Base-by-base conservation (phyloP, 1,140 invertebrate species). In the Saccostrea echinata region DNA sequence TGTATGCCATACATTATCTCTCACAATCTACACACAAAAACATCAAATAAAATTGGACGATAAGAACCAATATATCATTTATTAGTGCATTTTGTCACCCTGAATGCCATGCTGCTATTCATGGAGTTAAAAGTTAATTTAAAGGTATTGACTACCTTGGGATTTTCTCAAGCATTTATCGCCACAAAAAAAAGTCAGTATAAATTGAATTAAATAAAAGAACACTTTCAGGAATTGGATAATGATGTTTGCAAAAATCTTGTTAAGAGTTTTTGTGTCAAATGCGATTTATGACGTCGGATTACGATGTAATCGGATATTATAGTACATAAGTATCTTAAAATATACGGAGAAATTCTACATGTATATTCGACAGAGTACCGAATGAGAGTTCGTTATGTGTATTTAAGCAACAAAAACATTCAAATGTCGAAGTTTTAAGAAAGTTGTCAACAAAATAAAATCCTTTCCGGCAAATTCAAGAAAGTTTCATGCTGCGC, bases 171-270 rank as follows among this genome's bases (percentile, higher is more conserved):
- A 76, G 68, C 24, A 9, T 30, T 76, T 76, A 27, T 33, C 16
- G 68, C 30, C 30, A 76, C 68, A 11, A 16, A 76, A 24, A n/a
- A 76, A 76, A 76, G 68, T 76, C 68, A 76, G 68, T 27, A 33
- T 33, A 76, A 76, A 30, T 76, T 30, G 68, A 24, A 76, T 76
- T 76, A 76, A 64, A 64, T 64, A 64, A 64, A 76, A 76, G 68
- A 76, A 76, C 27, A 76, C 68, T 76, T 76, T 76, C 27, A 76
- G 68, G 68, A 76, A 76, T 76, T 76, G 68, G 68, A 76, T 76
- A 76, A 76, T 76, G 24, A 76, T 76, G 68, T 76, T 76, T 76
- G 24, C 9, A 76, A 76, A 76, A 76, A 76, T 76, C 68, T 76
- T 30, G 68, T 76, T 33, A 76, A 76, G 27, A 11, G 27, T 27